Base-by-base conservation (phyloP, 1,140 invertebrate species). In the Mylabris phalerata region DNA sequence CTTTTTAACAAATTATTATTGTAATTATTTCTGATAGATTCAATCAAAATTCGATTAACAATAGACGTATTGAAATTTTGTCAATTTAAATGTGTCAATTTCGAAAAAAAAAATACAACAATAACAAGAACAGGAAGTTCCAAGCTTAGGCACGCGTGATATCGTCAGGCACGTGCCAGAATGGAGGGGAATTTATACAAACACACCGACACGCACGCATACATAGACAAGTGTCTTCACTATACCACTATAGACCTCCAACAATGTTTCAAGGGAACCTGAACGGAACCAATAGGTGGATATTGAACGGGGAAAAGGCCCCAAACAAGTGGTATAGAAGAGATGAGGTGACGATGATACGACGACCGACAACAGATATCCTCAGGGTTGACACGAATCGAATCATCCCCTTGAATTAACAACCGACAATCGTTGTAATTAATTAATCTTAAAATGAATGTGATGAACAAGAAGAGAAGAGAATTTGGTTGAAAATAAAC, bases 81-180 rank as follows among this genome's bases (percentile, higher is more conserved):
- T 19, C 19, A 19, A 19, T 19, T 19, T 19, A 19, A 19, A 19
- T 19, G 19, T 19, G 19, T 19, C 19, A 19, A 19, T 19, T 19
- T 19, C 1, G 19, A 19, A 19, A 19, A 19, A 19, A 19, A 19
- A 19, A 19, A 19, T 19, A 24, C 13, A 26, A 19, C 7, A 32
- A 32, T 7, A 32, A 32, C 32, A 32, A 32, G 32, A 52, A 43
- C 13, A 41, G 43, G 57, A 48, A 54, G 49, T 54, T 47, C 48
- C 50, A 45, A 58, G 50, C 50, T 59, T 51, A 10, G 40, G 57
- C 50, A 52, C 48, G 57, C 50, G 51, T 45, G 50, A 52, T 52
- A 49, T 52, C 49, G 47, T 50, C 19, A 49, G 56, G 24, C 50
- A 50, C 47, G 50, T 57, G 56, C 51, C 43, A 38, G 41, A 25